These are phyloP conservation scores for Bombycilla garrulus DNA, from an alignment of 2,113 vertebrate genomes.

Conservation along the genomic window DNA sequence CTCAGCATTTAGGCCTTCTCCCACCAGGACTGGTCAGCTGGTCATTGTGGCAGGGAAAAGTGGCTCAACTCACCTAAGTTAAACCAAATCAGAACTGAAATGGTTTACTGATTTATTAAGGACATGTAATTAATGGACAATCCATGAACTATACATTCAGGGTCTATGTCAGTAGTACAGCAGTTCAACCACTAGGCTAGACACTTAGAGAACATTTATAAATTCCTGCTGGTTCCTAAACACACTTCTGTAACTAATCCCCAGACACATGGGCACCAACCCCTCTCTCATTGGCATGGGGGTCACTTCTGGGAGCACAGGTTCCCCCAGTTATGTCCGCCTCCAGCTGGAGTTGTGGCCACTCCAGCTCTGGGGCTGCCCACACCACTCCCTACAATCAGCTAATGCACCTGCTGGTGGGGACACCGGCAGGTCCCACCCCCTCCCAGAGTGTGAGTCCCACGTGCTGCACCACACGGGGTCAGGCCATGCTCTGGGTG, in stretches of 20 bases:
- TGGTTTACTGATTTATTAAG: not conserved
- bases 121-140: not conserved
- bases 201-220: not conserved
- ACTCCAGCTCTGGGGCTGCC: not conserved
- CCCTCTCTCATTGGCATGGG: not conserved
- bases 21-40: not conserved
- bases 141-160: not conserved
- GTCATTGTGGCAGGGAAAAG: not conserved
- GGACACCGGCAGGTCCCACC: not conserved
- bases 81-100: not conserved
- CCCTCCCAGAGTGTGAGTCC: not conserved
- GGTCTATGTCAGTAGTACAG: not conserved
- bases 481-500: accelerated
- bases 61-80: not conserved
- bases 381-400: not conserved
- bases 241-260: not conserved
- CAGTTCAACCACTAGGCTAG: not conserved
- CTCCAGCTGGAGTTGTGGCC: not conserved
- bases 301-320: not conserved
- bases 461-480: not conserved
- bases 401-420: not conserved
- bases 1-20: not conserved
- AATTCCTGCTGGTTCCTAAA: not conserved
- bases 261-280: accelerated
- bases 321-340: accelerated